Conservation (phyloP, 1,140 invertebrate genomes). For the Rhopalosiphum maidis region DNA sequence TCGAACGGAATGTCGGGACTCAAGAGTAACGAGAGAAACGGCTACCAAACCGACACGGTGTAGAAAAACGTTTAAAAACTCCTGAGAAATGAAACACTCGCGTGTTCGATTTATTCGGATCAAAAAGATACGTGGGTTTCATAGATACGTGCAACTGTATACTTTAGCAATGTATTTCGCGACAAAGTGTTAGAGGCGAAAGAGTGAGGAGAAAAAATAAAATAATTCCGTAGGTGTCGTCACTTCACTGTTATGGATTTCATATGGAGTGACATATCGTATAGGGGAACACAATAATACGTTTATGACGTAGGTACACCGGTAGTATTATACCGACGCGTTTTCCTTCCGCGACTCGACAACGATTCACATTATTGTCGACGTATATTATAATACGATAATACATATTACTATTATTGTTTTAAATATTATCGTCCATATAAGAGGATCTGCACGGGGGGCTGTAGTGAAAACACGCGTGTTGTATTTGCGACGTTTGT, state of each 20-base stretch:
- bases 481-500: too few species aligned
- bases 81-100: background rate
- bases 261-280: background rate
- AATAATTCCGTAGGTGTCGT: slow-evolving; percentile 14
- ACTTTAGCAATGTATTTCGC: background rate
- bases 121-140: background rate
- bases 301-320: background rate
- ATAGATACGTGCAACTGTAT: too few species aligned
- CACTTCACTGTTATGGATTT: background rate
- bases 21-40: background rate
- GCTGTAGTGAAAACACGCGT: background rate
- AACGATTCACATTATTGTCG: background rate
- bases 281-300: background rate
- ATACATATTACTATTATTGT: background rate
- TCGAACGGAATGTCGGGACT: background rate
- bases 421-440: background rate
- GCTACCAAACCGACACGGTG: background rate
- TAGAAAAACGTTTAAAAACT: background rate
- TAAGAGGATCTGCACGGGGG: too few species aligned
- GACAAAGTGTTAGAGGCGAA: background rate
- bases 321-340: background rate
- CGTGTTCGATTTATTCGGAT: background rate
- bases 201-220: background rate
- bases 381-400: background rate
- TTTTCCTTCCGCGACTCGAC: background rate